Evolutionary conservation across 2,888 invertebrate genomes (phyloP), one percentile per base, ranked within the genome.

Genomic region (Notodonta dromedarius): DNA sequence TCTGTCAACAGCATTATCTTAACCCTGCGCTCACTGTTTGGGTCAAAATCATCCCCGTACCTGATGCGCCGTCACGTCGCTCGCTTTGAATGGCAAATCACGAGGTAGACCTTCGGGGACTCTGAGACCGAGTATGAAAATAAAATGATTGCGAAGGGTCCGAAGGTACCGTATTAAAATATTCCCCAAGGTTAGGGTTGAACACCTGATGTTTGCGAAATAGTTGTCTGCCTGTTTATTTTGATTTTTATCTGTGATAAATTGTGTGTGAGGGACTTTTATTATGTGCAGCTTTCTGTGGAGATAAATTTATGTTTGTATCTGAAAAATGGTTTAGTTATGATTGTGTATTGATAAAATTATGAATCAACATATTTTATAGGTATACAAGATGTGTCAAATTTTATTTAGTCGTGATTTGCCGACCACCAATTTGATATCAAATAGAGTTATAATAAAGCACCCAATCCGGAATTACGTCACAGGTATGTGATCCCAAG

Each of bases 31-130:
- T 76, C 65, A 60, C 72, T 74, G 76, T 67, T 70, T 70, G 82
- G 82, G 79, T 81, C 80, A 78, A 63, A 78, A 68, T 81, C 78
- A 87, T 84, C 84, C 83, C 79, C 60, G 67, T 86, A 89, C 87
- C 88, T 87, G 88, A 88, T 87, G 88, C 85, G 82, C 69, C 79
- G 86, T 85, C 90, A 89, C 90, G 89, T 87, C 82, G 75, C 85
- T 62, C 83, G 74, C 86, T 90, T 87, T 93, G 93, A 93, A 93
- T 93, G 90, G 86, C 90, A 92, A 93, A 93, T 93, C 93, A 92
- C 84, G 89, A 86, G 90, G 90, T 88, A 85, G 87, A 90, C 92
- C 93, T 89, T 90, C 77, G 76, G 93, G 91, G 91, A 87, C 88
- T 87, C 70, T 7, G 91, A 83, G 91, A 88, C 87, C 83, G 77